Base-by-base conservation (phyloP, 2,113 vertebrate species). In the Hippocampus zosterae region DNA sequence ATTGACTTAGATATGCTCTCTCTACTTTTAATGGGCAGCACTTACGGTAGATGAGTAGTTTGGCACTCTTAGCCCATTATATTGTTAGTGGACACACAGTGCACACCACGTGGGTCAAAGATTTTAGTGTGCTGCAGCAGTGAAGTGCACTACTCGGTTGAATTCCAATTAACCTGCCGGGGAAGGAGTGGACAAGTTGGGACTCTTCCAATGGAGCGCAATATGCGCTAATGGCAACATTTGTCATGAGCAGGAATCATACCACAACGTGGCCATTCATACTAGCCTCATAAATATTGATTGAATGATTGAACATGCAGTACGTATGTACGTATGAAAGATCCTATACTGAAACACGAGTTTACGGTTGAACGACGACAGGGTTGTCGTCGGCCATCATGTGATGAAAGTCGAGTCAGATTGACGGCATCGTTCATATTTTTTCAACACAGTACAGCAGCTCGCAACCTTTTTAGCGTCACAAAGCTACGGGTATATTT, bases 161-260 rank as follows among this genome's bases (percentile, higher is more conserved):
- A 84, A 83, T 89, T 88, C 84, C 88, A 87, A 91, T 90, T 92
- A 90, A 91, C 90, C 89, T 67, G 73, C 72, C 71, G 83, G 78
- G 68, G 83, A 88, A 85, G 71, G 75, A 85, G 87, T 77, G 81
- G 81, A 83, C 78, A 44, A 69, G 77, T 80, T 55, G 64, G 77
- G 75, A 74, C 80, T 72, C 75, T 83, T 81, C 81, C 73, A 77
- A 64, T 73, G 50, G 83, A 86, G 86, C 67, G 79, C 81, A 86
- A 85, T 74, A 77, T 84, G 73, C 33, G 59, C 78, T 88, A 86
- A 86, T 84, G 81, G 81, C 88, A 76, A 86, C 79, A 84, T 82
- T 15, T 71, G 81, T 69, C 74, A 44, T 48, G 55, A 40, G 57
- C 56, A 65, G 46, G 67, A 76, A 70, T 27, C 41, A 62, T 53